Percentiles rank a stretch among this genome's conserved stretches.
These are phyloP conservation scores for Passer montanus DNA, from an alignment of 2,113 vertebrate genomes.

Conservation along the genomic window DNA sequence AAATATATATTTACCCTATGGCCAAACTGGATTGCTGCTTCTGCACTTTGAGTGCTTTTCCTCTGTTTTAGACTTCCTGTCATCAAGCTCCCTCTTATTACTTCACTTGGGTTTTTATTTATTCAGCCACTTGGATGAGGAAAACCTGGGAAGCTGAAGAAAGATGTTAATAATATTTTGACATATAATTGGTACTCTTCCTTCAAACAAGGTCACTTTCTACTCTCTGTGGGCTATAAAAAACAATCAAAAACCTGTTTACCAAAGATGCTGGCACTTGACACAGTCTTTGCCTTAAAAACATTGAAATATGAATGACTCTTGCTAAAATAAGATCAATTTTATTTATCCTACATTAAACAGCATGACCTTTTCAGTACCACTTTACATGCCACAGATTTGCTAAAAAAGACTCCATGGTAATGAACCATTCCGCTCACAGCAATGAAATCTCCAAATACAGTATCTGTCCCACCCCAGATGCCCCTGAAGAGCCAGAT, in stretches of 20 bases:
- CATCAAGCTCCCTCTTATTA: not conserved
- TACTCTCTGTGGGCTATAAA: not conserved
- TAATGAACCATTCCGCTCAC: not conserved
- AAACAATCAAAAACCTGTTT: not conserved
- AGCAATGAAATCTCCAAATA: not conserved
- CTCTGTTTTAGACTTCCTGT: not conserved
- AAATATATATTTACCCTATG: not conserved
- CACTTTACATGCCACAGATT: slow-evolving; percentile 20
- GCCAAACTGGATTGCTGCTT: not conserved
- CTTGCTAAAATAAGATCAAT: slow-evolving; percentile 39
- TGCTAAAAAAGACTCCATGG: not conserved
- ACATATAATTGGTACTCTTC: not conserved
- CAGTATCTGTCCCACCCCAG: not conserved
- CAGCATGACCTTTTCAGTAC: slow-evolving; percentile 51
- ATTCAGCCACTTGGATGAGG: not conserved
- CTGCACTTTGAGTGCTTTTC: not conserved
- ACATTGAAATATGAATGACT: slow-evolving; percentile 39
- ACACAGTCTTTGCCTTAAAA: not conserved
- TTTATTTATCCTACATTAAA: slow-evolving; percentile 56
- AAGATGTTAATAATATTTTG: not conserved
- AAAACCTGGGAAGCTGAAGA: not conserved
- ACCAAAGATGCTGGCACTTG: not conserved
- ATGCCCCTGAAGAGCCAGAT: not conserved
- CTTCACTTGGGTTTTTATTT: not conserved
- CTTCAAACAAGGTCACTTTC: not conserved